Conservation (phyloP, 2,888 invertebrate genomes). For the Tipula vernalis region DNA sequence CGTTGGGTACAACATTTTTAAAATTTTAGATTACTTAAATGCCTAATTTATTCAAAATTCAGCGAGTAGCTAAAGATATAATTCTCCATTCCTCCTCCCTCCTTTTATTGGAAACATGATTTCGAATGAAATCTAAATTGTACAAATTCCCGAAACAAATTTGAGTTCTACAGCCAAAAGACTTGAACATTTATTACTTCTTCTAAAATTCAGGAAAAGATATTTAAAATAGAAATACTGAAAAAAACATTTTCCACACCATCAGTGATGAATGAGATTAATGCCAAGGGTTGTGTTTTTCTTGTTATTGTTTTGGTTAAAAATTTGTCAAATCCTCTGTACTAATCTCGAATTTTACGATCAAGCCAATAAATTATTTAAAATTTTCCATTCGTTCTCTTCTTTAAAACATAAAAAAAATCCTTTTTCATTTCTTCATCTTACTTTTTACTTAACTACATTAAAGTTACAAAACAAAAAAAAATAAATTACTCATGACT, state of each 20-base stretch:
- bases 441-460: not conserved
- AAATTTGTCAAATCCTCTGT: not conserved
- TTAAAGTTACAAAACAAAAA: not conserved
- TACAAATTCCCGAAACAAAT: no score
- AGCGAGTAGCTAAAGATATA: no score
- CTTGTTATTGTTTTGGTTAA: not conserved
- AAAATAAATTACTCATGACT: not conserved
- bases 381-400: not conserved
- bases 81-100: no score
- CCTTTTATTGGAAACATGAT: no score
- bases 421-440: not conserved
- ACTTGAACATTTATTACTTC: no score
- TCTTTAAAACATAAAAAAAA: not conserved
- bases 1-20: no score
- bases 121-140: no score
- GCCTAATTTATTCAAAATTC: no score
- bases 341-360: not conserved
- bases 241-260: not conserved
- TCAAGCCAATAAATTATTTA: not conserved
- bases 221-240: not conserved
- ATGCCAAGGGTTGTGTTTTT: not conserved
- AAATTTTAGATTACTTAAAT: no score
- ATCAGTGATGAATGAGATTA: not conserved
- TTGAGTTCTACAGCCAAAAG: no score
- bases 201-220: no score